These are phyloP conservation scores for Torymus aiolomorphi DNA, from an alignment of 2,888 invertebrate species.

Conservation along the genomic window DNA sequence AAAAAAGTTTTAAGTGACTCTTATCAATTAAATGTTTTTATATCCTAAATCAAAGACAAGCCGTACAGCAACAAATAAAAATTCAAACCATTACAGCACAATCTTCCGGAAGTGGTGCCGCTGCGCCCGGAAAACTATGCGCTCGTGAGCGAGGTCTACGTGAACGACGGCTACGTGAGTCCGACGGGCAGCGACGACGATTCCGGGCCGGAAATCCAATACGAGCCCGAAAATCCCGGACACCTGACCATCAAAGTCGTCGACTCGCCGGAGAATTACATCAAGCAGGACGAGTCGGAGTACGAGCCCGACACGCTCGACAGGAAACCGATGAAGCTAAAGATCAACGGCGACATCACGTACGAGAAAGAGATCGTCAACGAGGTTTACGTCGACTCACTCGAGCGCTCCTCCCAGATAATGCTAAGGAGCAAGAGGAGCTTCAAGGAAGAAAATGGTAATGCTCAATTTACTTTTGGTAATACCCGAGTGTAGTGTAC, in stretches of 20 bases:
- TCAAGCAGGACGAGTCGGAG: conserved; percentile 86
- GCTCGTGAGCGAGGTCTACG: conserved; percentile 87
- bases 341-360: conserved; percentile 70
- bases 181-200: conserved; percentile 77
- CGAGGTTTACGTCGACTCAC: conserved; percentile 77
- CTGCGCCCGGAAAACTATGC: conserved; percentile 79
- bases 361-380: conserved; percentile 73
- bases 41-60: no score
- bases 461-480: not conserved
- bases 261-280: conserved; percentile 87
- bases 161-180: conserved; percentile 83
- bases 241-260: conserved; percentile 90
- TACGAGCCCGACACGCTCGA: conserved; percentile 93
- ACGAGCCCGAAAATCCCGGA: conserved; percentile 83
- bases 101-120: conserved; percentile 77
- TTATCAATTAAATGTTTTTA: no score
- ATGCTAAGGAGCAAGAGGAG: conserved; percentile 83
- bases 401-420: conserved; percentile 80
- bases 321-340: conserved; percentile 82
- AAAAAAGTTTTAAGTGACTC: no score
- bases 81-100: conserved; percentile 63
- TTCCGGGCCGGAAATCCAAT: conserved; percentile 78
- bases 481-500: no score
- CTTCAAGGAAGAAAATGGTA: conserved; percentile 79
- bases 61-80: no score